A percentile compares a stretch with the other conserved stretches of the same genome.
These are phyloP conservation scores for Phoronis australis DNA, from an alignment of 2,888 invertebrate species.

Conservation along the genomic window DNA sequence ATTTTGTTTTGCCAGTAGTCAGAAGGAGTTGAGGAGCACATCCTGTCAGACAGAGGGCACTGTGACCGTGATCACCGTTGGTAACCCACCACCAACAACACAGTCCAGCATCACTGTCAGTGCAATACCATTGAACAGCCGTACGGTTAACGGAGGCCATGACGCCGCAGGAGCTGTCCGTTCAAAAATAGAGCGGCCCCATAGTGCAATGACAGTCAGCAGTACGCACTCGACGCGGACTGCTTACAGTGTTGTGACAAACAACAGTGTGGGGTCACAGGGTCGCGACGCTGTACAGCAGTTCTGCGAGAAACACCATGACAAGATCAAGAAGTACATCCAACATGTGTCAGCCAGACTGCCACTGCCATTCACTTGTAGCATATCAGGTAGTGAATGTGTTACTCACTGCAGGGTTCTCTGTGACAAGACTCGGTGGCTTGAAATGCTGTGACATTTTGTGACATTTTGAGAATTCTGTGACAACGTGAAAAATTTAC, in stretches of 20 bases:
- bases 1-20: no score
- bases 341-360: slow-evolving; percentile 76
- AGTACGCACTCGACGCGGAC: background rate
- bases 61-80: slow-evolving; percentile 46
- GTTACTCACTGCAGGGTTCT: background rate
- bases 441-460: no score
- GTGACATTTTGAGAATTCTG: no score
- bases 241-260: background rate
- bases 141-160: no score
- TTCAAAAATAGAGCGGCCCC: background rate
- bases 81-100: slow-evolving; percentile 33
- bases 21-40: slow-evolving; percentile 34
- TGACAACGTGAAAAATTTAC: no score
- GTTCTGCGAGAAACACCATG: slow-evolving; percentile 90
- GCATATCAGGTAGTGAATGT: slow-evolving; percentile 72
- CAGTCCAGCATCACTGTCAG: slow-evolving; percentile 35
- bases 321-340: slow-evolving; percentile 87
- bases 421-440: background rate
- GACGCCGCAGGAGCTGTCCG: no score
- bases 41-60: slow-evolving; percentile 48
- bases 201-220: background rate
- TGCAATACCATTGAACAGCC: no score
- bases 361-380: slow-evolving; percentile 88
- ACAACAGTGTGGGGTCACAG: background rate
- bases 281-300: slow-evolving; percentile 83